These are phyloP conservation scores for Spilosoma lubricipeda DNA, from an alignment of 2,888 invertebrate genomes.

Conservation along the genomic window DNA sequence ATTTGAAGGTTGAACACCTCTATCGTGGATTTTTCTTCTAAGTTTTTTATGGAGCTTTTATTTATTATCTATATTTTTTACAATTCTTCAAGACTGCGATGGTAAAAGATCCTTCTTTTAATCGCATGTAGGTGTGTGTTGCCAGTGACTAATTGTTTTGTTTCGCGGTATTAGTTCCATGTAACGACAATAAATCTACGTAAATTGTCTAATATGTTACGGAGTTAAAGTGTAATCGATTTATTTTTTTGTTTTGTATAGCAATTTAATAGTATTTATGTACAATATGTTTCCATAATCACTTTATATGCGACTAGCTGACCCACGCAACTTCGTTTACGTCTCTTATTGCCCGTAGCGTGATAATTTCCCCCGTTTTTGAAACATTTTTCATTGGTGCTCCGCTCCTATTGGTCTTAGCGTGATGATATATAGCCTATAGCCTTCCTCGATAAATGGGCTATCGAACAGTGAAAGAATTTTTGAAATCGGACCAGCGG, in stretches of 20 bases:
- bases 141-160: conserved; percentile 15
- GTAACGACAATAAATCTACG: conserved; percentile 1
- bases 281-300: not conserved
- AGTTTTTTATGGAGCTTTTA: too few relatives aligned
- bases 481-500: too few relatives aligned
- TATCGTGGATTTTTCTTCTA: too few relatives aligned
- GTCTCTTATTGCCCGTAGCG: too few relatives aligned
- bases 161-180: not conserved
- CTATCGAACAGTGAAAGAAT: too few relatives aligned
- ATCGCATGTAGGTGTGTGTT: not conserved
- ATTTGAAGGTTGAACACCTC: too few relatives aligned
- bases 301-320: not conserved
- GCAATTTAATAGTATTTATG: not conserved
- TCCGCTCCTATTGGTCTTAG: too few relatives aligned
- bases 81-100: not conserved
- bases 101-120: not conserved
- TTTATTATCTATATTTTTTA: not conserved
- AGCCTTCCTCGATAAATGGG: too few relatives aligned
- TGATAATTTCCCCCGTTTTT: too few relatives aligned
- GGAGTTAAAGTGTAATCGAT: conserved; percentile 5
- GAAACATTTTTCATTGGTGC: too few relatives aligned
- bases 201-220: conserved; percentile 2
- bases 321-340: too few relatives aligned
- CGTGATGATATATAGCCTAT: too few relatives aligned
- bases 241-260: not conserved